Evolutionary conservation across 2,113 vertebrate genomes (phyloP).

Genomic region (Carassius carassius): DNA sequence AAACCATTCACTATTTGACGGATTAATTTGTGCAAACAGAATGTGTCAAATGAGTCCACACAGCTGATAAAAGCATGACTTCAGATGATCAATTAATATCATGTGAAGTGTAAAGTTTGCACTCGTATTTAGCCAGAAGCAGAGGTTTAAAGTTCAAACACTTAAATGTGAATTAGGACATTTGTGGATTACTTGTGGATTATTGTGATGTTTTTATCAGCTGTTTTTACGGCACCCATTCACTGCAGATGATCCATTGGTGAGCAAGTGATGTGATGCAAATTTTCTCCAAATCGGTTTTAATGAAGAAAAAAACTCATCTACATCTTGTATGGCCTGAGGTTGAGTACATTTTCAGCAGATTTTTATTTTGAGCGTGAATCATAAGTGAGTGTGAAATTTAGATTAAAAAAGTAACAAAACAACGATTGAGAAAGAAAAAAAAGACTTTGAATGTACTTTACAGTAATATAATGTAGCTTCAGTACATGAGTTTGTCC

Average conservation of each 20-base stretch:
- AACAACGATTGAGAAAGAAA: neutral
- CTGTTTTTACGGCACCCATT: neutral
- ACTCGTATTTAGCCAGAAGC: too few relatives aligned
- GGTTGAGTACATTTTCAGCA: neutral
- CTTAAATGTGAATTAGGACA: too few relatives aligned
- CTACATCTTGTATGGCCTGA: neutral
- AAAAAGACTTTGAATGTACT: neutral
- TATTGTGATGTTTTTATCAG: neutral
- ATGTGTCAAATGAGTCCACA: neutral
- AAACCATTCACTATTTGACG: neutral
- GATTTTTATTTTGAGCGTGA: neutral
- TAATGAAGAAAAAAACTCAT: neutral
- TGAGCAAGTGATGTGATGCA: neutral
- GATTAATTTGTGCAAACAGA: neutral
- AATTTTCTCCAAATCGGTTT: neutral
- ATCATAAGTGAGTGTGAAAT: neutral
- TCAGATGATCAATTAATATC: too few relatives aligned
- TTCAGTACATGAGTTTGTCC: constrained; percentile 5
- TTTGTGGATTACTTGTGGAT: too few relatives aligned
- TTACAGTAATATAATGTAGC: neutral
- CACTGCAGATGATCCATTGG: neutral
- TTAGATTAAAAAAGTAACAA: neutral
- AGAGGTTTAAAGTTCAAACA: too few relatives aligned
- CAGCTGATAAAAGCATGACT: neutral
- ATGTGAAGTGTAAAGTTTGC: neutral